Evolutionary conservation across 2,888 invertebrate species (phyloP), one percentile per base, ranked within the genome.

Genomic region (Amblyjoppa fuscipennis): DNA sequence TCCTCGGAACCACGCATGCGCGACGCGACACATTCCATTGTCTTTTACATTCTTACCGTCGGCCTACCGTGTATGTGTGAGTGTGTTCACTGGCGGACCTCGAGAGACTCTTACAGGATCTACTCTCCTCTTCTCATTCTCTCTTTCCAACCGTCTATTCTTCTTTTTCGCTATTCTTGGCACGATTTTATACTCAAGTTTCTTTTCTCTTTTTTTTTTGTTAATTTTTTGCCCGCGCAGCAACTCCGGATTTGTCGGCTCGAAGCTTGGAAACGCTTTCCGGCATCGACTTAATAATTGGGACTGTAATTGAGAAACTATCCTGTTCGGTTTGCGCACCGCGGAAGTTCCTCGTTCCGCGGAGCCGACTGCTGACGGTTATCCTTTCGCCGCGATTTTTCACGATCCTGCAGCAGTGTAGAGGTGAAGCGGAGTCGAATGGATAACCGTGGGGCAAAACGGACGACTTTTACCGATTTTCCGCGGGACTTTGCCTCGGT

Each of bases 21-120:
- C 93, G 90, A 93, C 93, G 91, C 93, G 91, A 93, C 91, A 92
- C 93, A 92, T 93, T 93, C 92, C 93, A 93, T 92, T 93, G 92
- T 93, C 92, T 92, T 92, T 92, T 92, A 91, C 92, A 92, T 92
- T 93, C 92, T 91, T 91, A 83, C 74, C 64, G 71, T 68, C 79
- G 89, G 85, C 88, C 89, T 85, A 79, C 83, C 78, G 74, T 78
- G 70, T 89, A 87, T 84, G 77, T 87, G 80, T 76, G 41, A 41
- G 41, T 53, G 70, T 73, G 28, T 34, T 61, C 31, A 66, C 71
- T 75, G 49, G 69, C 74, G 69, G 25, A 74, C 78, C 71, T 77
- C 51, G 41, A 28, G 73, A 76, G 68, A 84, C 59, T 70, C 83
- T 70, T 64, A 61, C 61, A 68, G 66, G 11, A 9, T 25, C 11